Evolutionary conservation across 2,113 vertebrate genomes (phyloP).

Genomic region (Lethenteron reissneri): DNA sequence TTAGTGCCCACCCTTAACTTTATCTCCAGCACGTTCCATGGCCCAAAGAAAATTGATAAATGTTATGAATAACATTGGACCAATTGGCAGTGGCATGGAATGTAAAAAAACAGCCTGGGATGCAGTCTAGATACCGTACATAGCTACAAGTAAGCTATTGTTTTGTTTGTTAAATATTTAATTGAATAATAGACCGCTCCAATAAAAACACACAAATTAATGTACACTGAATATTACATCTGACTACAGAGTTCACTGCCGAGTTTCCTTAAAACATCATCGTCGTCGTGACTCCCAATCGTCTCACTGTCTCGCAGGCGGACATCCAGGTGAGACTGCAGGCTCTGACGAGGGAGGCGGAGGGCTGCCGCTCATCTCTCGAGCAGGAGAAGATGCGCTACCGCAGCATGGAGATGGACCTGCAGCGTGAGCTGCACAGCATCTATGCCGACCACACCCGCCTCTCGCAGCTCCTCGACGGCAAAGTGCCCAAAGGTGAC

Average conservation of each 20-base stretch:
- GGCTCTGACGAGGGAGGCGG: conserved; percentile 31
- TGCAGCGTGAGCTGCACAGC: conserved; percentile 52
- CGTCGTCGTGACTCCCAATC: background rate
- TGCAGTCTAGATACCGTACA: too few species aligned
- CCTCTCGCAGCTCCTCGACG: conserved; percentile 37
- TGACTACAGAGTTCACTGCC: background rate
- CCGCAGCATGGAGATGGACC: conserved; percentile 45
- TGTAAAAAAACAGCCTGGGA: too few species aligned
- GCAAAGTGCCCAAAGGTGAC: conserved; percentile 56
- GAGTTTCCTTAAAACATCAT: background rate
- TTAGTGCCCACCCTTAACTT: too few species aligned
- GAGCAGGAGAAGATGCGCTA: conserved; percentile 30
- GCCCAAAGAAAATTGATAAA: too few species aligned
- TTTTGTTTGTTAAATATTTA: too few species aligned
- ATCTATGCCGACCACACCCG: conserved; percentile 52
- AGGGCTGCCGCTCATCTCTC: conserved; percentile 30
- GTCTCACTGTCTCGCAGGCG: background rate
- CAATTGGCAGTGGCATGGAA: too few species aligned
- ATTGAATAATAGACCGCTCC: too few species aligned
- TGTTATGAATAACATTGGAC: too few species aligned
- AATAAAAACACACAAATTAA: background rate
- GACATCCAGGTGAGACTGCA: conserved; percentile 27
- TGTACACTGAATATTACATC: background rate
- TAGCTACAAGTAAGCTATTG: too few species aligned
- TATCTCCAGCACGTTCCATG: too few species aligned